These are phyloP conservation scores for Myotis planiceps DNA, from an alignment of 2,797 vertebrate species.

Conservation along the genomic window DNA sequence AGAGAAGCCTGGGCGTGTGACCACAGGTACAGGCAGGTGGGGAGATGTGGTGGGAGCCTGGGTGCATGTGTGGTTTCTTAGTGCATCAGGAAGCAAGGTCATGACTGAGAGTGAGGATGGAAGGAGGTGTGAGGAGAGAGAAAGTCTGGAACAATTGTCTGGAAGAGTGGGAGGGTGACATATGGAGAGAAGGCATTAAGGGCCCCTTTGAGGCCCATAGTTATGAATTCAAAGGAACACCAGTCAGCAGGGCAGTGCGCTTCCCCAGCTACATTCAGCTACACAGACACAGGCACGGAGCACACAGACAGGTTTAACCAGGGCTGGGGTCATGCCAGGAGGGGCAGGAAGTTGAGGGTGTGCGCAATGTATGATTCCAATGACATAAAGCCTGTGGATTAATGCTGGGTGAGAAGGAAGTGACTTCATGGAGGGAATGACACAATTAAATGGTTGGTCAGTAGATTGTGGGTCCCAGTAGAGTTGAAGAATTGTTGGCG, in stretches of 20 bases:
- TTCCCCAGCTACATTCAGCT: neutral
- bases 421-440: neutral
- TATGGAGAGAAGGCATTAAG: neutral
- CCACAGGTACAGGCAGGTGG: neutral
- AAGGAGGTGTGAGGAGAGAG: neutral
- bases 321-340: neutral
- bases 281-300: neutral
- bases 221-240: neutral
- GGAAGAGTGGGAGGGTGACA: neutral
- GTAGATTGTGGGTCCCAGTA: too few relatives aligned
- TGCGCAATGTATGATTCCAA: neutral
- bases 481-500: neutral
- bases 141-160: neutral
- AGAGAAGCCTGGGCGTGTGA: neutral
- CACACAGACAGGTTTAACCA: neutral
- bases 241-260: neutral
- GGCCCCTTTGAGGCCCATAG: neutral
- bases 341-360: neutral
- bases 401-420: neutral
- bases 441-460: neutral
- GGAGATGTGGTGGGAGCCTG: rapidly evolving
- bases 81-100: neutral
- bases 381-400: neutral
- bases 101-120: neutral
- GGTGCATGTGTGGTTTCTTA: neutral